Base-by-base conservation (phyloP, 2,888 invertebrate genomes). In the Geotrupes spiniger region DNA sequence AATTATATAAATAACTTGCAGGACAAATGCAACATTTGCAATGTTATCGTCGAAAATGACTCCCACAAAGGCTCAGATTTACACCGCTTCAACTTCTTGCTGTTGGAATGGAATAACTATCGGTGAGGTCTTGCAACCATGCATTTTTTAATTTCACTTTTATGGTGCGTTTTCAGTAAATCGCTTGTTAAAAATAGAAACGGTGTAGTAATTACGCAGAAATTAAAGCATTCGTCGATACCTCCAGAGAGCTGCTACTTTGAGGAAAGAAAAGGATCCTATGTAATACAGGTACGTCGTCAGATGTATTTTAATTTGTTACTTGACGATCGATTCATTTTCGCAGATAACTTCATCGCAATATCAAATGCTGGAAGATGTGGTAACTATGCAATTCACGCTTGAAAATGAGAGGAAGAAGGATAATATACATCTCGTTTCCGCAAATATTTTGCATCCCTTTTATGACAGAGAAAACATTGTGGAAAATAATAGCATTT, bases 381-480 rank as follows among this genome's bases (percentile, higher is more conserved):
- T 26, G 3, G n/a, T 68, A 12, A 50, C 51, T 12, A 65, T 64
- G 41, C 42, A 47, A 8, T 63, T 65, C 41, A 59, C 41, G 8
- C 49, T 66, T 3, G 49, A 33, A 42, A 66, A 65, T 49, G 57
- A 28, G 1, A 57, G 53, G 37, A 56, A 50, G 4, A 17, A 25
- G 8, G 46, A 56, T 4, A 36, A 36, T 4, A 46, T 62, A 26
- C 50, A 53, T 10, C 40, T 66, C 10, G 52, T 52, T 1, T 57
- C 52, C 9, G 52, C 52, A 1, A 44, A 45, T 1, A 26, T 66
- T 29, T 31, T 65, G 14, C 58, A 63, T 52, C 59, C 60, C 6
- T 58, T 58, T 31, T 46, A 40, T 4, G 14, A 14, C 1, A 2
- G 3, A 15, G 25, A 16, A 29, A 31, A 37, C 8, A 2, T 21